Conservation (phyloP, 2,113 vertebrate species). For the Raphicerus campestris region DNA sequence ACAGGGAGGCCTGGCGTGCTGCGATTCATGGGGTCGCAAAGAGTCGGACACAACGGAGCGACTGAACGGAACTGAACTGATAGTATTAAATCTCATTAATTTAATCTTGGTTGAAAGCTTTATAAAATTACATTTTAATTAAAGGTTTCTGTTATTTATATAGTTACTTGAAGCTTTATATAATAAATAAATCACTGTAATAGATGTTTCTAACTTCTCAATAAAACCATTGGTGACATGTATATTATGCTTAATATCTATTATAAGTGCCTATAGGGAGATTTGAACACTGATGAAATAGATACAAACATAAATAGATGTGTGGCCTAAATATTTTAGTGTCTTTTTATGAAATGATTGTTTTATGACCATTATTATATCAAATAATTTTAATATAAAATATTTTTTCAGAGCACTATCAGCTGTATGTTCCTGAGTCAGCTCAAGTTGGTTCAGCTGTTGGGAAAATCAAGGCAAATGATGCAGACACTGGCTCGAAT, state of each 20-base stretch:
- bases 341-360: background rate
- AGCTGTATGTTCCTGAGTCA: constrained; percentile 95
- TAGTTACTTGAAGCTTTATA: background rate
- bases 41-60: rapidly evolving
- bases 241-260: background rate
- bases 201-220: background rate
- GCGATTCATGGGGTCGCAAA: too few relatives aligned
- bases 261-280: background rate
- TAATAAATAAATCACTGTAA: background rate
- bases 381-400: background rate
- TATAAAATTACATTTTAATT: background rate
- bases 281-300: background rate
- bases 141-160: background rate
- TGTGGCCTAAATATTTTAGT: background rate
- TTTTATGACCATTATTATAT: background rate
- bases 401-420: constrained; percentile 91
- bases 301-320: background rate
- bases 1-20: too few relatives aligned
- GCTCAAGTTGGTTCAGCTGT: constrained; percentile 95
- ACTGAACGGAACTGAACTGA: too few relatives aligned
- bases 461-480: constrained; percentile 97
- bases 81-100: background rate
- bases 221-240: background rate
- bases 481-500: constrained; percentile 93
- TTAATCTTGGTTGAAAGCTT: background rate